These are phyloP conservation scores for Sturmia bella DNA, from an alignment of 2,888 invertebrate species.

Conservation along the genomic window DNA sequence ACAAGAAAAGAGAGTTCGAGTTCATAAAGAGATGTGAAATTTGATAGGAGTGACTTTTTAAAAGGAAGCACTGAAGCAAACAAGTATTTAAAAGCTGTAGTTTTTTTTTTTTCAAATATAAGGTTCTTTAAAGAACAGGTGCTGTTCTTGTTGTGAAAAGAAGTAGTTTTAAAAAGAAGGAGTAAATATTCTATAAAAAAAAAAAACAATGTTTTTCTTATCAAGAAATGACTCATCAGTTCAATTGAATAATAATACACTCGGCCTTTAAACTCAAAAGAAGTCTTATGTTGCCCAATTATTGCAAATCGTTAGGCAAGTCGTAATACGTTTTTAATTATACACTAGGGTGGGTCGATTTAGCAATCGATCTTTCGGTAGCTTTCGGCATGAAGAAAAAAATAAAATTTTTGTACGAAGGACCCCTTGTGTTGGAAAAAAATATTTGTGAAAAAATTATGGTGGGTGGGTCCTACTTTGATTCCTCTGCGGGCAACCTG, in stretches of 20 bases:
- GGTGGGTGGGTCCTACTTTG: too few relatives aligned
- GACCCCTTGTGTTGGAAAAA: too few relatives aligned
- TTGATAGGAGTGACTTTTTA: constrained; percentile 56
- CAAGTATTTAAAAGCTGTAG: constrained; percentile 28
- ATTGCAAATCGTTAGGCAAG: background rate
- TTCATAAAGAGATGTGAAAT: constrained; percentile 49
- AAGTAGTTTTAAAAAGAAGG: background rate
- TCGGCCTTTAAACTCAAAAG: too few relatives aligned
- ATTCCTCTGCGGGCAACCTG: too few relatives aligned
- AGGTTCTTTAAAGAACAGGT: constrained; percentile 38
- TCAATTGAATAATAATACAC: too few relatives aligned
- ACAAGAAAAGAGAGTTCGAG: constrained; percentile 22
- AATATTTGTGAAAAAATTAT: too few relatives aligned
- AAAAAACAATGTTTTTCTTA: background rate
- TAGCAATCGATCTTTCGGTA: too few relatives aligned
- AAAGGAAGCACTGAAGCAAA: constrained; percentile 57
- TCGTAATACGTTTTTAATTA: background rate
- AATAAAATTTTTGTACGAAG: too few relatives aligned
- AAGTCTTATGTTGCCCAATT: background rate
- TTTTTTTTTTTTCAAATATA: constrained; percentile 20
- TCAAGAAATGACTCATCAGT: too few relatives aligned
- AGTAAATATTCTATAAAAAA: background rate
- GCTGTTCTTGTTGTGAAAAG: background rate
- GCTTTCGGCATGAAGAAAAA: too few relatives aligned
- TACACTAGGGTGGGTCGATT: too few relatives aligned